phyloP scores from a whole-genome alignment of 2,888 invertebrate genomes.

The Coleophora flavipennella region DNA sequence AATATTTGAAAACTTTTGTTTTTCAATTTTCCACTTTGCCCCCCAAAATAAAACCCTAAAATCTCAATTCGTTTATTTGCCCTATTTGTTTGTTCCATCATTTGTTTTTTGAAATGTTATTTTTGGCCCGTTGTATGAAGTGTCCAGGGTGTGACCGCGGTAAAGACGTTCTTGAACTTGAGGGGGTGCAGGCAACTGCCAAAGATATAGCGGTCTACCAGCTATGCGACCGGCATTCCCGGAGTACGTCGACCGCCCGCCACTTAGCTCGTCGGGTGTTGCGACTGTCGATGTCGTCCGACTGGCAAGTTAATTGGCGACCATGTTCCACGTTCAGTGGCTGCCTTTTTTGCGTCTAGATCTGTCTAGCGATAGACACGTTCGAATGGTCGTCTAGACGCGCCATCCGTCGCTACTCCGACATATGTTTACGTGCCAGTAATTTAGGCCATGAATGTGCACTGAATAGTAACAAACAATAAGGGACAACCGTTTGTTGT shows the following conservation, averaged over 20 bases:
- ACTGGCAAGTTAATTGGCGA: constrained; percentile 36
- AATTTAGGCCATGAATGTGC: constrained; percentile 34
- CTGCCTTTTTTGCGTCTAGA: constrained; percentile 39
- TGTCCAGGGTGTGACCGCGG: no score
- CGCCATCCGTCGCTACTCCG: constrained; percentile 40
- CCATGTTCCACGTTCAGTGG: constrained; percentile 28
- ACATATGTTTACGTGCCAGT: constrained; percentile 20
- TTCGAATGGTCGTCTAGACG: constrained; percentile 54
- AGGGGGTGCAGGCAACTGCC: constrained; percentile 1
- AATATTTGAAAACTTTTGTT: no score
- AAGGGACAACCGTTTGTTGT: constrained; percentile 32
- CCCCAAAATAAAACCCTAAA: no score
- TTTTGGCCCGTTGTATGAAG: no score
- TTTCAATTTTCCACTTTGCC: no score
- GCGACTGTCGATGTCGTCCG: constrained; percentile 17
- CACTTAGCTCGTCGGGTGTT: constrained; percentile 8
- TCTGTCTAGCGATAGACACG: constrained; percentile 47
- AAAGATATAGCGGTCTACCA: no score
- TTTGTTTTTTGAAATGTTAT: no score
- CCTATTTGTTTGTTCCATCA: no score
- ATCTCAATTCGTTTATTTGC: no score
- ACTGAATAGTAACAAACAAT: constrained; percentile 41
- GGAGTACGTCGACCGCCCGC: constrained; percentile 6
- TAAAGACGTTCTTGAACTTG: background rate
- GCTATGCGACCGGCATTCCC: no score